phyloP scores from a whole-genome alignment of 1,140 invertebrate species.

The Lucilia sericata region DNA sequence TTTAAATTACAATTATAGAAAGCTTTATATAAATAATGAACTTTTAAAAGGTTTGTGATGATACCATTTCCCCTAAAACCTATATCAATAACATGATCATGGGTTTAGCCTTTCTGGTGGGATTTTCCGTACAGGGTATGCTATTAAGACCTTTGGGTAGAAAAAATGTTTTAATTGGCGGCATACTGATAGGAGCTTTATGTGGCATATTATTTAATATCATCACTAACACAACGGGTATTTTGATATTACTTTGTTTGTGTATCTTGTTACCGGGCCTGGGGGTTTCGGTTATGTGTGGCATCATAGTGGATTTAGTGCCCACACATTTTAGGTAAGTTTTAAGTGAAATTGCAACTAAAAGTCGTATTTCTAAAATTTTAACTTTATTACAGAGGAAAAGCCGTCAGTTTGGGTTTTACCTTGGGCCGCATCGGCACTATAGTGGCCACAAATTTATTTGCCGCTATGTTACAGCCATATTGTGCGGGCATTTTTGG shows the following conservation, averaged over 20 bases:
- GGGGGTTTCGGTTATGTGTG: slow-evolving; percentile 67
- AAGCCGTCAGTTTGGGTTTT: slow-evolving; percentile 73
- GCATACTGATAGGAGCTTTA: slow-evolving; percentile 51
- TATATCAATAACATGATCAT: slow-evolving; percentile 67
- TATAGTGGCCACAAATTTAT: slow-evolving; percentile 71
- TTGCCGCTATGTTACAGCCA: slow-evolving; percentile 70
- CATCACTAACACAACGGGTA: slow-evolving; percentile 54
- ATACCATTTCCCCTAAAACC: slow-evolving; percentile 61
- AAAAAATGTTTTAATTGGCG: slow-evolving; percentile 59
- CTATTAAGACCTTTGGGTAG: slow-evolving; percentile 63
- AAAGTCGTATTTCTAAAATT: background rate
- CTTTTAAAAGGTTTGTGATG: slow-evolving; percentile 62
- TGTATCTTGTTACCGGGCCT: slow-evolving; percentile 66
- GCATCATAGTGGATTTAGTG: slow-evolving; percentile 68
- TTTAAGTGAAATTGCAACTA: background rate
- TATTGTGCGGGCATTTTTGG: slow-evolving; percentile 70
- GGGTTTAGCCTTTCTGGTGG: slow-evolving; percentile 60
- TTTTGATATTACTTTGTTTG: slow-evolving; percentile 64
- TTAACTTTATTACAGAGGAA: slow-evolving; percentile 67
- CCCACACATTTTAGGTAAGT: slow-evolving; percentile 68
- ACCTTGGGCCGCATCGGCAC: slow-evolving; percentile 73
- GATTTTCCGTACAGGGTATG: slow-evolving; percentile 61
- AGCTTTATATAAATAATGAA: too few species aligned
- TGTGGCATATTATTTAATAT: slow-evolving; percentile 61
- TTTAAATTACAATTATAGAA: too few species aligned